These are phyloP conservation scores for Sepiola atlantica DNA, from an alignment of 2,888 invertebrate species.

Conservation along the genomic window DNA sequence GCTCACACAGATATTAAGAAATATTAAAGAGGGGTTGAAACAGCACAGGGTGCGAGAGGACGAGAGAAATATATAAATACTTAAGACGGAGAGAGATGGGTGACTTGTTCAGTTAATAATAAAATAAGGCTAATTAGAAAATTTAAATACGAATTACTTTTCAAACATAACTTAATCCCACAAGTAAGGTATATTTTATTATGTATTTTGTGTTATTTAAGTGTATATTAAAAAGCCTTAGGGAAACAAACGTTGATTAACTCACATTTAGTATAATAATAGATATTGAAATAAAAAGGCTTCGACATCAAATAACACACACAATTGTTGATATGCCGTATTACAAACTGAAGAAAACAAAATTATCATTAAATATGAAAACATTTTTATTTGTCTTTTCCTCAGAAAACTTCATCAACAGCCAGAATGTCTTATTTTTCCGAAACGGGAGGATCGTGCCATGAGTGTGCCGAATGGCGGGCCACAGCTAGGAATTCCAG, in stretches of 20 bases:
- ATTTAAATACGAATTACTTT: no score
- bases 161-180: no score
- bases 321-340: no score
- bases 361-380: neutral
- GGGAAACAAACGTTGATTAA: no score
- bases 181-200: no score
- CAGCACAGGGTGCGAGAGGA: neutral
- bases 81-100: neutral
- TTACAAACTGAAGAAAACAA: no score
- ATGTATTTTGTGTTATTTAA: no score
- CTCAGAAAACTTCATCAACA: constrained; percentile 40
- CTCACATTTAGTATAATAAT: no score
- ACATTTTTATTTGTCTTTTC: neutral
- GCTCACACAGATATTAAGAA: neutral
- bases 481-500: constrained; percentile 40
- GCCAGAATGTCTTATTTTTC: constrained; percentile 35
- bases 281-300: no score
- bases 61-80: neutral
- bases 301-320: no score
- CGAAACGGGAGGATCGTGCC: constrained; percentile 41
- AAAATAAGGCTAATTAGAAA: neutral
- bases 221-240: no score
- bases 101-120: neutral
- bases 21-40: neutral
- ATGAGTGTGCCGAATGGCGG: constrained; percentile 47